Base-by-base conservation (phyloP, 92 coral and sea anemone genomes). In the Bergia puertoricense region DNA sequence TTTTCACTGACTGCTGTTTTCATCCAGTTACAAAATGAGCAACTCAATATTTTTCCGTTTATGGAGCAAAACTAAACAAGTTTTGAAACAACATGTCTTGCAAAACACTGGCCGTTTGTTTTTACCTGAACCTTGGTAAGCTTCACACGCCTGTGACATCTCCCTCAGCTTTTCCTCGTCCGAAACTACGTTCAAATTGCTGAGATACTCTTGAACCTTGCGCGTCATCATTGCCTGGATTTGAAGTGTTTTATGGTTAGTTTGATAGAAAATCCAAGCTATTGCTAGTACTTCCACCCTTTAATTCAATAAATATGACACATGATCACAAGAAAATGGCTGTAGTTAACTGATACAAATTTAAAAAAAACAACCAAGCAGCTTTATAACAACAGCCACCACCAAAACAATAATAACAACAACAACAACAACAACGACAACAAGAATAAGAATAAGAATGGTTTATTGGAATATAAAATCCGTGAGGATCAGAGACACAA, bases 71-170 rank as follows among this genome's bases (percentile, higher is more conserved):
- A 74, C 78, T 9, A 74, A 37, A 23, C 41, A 69, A 7, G 4
- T 2, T 23, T 9, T 44, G 16, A 73, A 73, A 30, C 77, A 73
- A 8, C 2, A 73, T 37, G 77, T 73, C 14, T 36, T 18, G 16
- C 9, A 39, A 36, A 37, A 37, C 20, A 7, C 5, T 23, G 13
- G 18, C 51, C 15, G 41, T 18, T 43, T 62, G 74, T 46, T 38
- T 94, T 41, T 88, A 97, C 99, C 99, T 82, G 99, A 97, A 46
- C 99, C 98, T 72, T 92, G 95, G 39, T 94, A 90, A 18, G 97
- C 93, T 77, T 97, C 99, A 87, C 99, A 95, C 68, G 80, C 93
- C 50, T 94, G 85, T 8, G 99, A 97, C 98, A 97, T 91, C 51
- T 97, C 99, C 78, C 97, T 86, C 7, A 97, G 86, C 84, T 95